Conservation (phyloP, 1,140 invertebrate genomes). For the Microvelia longipes region DNA sequence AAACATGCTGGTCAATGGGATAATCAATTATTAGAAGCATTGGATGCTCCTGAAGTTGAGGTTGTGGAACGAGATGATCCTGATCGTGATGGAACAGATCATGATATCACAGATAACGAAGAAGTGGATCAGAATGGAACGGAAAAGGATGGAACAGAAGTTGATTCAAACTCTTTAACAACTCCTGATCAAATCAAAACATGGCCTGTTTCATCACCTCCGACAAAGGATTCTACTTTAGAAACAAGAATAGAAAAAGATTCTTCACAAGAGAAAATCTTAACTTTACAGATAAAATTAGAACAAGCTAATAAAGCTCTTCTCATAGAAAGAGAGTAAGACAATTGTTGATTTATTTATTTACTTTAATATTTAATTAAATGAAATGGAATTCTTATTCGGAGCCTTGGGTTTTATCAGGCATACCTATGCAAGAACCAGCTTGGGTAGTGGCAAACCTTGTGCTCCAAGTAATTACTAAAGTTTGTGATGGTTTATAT, state of each 20-base stretch:
- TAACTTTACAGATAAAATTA: not conserved
- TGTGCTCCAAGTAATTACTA: no score
- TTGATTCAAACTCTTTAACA: slow-evolving; percentile 6
- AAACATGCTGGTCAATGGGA: slow-evolving; percentile 40
- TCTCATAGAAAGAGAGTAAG: slow-evolving; percentile 53
- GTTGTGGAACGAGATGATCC: slow-evolving; percentile 21
- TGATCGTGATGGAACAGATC: slow-evolving; percentile 6
- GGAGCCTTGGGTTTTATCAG: no score
- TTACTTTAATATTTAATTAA: no score
- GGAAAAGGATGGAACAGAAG: slow-evolving; percentile 10
- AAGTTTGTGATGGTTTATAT: no score
- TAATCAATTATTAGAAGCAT: slow-evolving; percentile 32
- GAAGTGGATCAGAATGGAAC: slow-evolving; percentile 3
- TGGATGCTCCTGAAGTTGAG: slow-evolving; percentile 32
- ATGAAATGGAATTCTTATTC: no score
- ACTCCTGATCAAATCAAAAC: not conserved
- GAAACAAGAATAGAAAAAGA: not conserved
- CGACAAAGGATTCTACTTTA: not conserved
- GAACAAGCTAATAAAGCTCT: slow-evolving; percentile 36
- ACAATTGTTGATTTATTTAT: no score
- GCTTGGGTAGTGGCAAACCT: no score
- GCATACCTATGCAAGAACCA: no score
- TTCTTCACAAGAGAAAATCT: slow-evolving; percentile 4
- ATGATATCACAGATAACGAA: slow-evolving; percentile 8
- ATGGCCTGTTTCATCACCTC: not conserved